Percentiles rank a stretch among this genome's conserved stretches.
phyloP scores from a whole-genome alignment of 2,888 invertebrate species.

The Cyrtodaria siliqua region DNA sequence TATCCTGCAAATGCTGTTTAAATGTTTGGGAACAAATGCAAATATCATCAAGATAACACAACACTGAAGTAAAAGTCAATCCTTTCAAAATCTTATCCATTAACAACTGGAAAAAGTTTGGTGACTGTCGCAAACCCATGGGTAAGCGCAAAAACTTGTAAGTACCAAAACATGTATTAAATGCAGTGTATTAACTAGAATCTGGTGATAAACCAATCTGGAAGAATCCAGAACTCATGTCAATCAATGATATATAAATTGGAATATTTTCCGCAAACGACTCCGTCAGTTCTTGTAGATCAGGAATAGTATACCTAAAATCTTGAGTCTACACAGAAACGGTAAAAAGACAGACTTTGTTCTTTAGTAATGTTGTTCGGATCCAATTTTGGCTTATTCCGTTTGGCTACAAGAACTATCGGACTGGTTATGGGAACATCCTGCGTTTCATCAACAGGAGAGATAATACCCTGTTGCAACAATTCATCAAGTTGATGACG shows the following conservation, averaged over 20 bases:
- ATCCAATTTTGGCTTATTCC: constrained; percentile 29
- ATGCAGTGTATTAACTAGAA: constrained; percentile 46
- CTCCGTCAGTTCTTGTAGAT: constrained; percentile 48
- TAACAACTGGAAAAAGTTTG: constrained; percentile 57
- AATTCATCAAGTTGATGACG: constrained; percentile 40
- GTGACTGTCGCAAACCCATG: constrained; percentile 50
- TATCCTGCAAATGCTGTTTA: constrained; percentile 36
- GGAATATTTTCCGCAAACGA: constrained; percentile 56
- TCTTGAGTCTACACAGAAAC: constrained; percentile 45
- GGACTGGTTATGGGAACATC: constrained; percentile 34
- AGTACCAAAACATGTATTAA: constrained; percentile 55
- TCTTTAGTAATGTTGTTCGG: constrained; percentile 25
- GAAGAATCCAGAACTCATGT: constrained; percentile 59
- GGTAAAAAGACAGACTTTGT: constrained; percentile 34
- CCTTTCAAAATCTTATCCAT: constrained; percentile 55
- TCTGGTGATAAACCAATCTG: constrained; percentile 37
- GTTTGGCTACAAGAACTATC: constrained; percentile 29
- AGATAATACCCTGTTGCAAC: constrained; percentile 28
- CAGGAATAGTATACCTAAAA: constrained; percentile 44
- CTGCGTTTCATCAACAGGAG: constrained; percentile 26
- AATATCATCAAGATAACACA: constrained; percentile 57
- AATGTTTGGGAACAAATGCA: constrained; percentile 44
- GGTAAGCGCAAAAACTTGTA: constrained; percentile 54
- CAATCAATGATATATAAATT: constrained; percentile 50
- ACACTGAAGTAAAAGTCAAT: constrained; percentile 41